phyloP scores from a whole-genome alignment of 2,888 invertebrate species.

The Dascillus cervinus region DNA sequence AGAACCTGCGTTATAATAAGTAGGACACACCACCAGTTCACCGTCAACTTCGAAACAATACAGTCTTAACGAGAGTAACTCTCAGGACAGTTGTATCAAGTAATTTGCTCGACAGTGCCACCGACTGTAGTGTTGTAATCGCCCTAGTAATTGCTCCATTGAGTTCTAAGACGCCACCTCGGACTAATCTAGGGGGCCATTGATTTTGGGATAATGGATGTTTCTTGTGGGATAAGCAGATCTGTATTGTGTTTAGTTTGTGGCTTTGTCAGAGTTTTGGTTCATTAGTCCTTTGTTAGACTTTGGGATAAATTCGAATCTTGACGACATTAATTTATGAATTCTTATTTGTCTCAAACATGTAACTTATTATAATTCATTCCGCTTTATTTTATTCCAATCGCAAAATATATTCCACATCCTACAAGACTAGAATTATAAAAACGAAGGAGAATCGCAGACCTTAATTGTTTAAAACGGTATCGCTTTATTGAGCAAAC shows the following conservation, averaged over 20 bases:
- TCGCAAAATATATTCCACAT: no score
- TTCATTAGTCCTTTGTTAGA: conserved; percentile 34
- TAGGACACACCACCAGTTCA: conserved; percentile 23
- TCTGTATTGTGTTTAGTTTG: conserved; percentile 41
- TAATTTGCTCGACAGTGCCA: conserved; percentile 32
- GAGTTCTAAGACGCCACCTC: conserved; percentile 37
- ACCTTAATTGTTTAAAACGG: no score
- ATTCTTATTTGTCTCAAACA: no score
- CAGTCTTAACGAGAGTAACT: conserved; percentile 36
- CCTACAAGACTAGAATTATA: no score
- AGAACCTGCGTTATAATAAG: no score
- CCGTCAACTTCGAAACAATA: conserved; percentile 28
- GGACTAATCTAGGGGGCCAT: conserved; percentile 40
- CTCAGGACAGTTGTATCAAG: conserved; percentile 36
- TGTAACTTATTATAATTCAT: no score
- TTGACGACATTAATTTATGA: no score
- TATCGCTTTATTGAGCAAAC: no score
- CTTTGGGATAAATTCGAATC: no score
- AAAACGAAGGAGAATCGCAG: no score
- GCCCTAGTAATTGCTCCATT: conserved; percentile 39
- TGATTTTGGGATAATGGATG: conserved; percentile 41
- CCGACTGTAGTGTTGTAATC: conserved; percentile 30
- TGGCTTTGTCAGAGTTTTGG: conserved; percentile 37
- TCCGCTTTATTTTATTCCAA: no score
- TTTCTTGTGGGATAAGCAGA: conserved; percentile 40